Conservation (phyloP, 2,888 invertebrate species). For the Deilephila porcellus region DNA sequence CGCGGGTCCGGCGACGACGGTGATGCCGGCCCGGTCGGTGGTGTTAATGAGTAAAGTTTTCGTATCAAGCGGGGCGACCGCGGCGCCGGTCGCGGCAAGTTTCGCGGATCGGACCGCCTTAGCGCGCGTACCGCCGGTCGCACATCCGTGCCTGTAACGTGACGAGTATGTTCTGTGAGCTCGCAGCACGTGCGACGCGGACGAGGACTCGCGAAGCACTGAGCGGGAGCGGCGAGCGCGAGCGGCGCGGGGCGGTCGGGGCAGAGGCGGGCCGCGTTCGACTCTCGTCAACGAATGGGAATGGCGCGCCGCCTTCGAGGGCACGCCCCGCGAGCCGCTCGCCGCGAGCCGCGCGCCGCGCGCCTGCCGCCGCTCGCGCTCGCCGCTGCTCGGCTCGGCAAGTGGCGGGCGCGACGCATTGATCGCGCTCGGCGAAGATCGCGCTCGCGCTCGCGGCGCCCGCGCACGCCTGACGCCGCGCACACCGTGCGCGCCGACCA, state of each 20-base stretch:
- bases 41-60: not conserved
- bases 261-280: slow-evolving; percentile 58
- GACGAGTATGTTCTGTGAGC: slow-evolving; percentile 57
- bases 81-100: slow-evolving; percentile 32
- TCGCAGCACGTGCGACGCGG: slow-evolving; percentile 63
- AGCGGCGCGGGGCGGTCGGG: slow-evolving; percentile 51
- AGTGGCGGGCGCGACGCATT: slow-evolving; percentile 40
- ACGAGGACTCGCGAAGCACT: slow-evolving; percentile 76
- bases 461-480: slow-evolving; percentile 25
- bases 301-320: slow-evolving; percentile 56
- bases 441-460: slow-evolving; percentile 22
- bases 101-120: slow-evolving; percentile 26
- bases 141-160: slow-evolving; percentile 62
- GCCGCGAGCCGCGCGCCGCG: slow-evolving; percentile 46
- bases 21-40: not conserved
- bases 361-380: slow-evolving; percentile 39
- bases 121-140: slow-evolving; percentile 25
- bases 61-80: not conserved
- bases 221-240: slow-evolving; percentile 51
- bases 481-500: not conserved
- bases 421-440: slow-evolving; percentile 37
- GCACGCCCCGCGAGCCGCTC: slow-evolving; percentile 51
- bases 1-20: slow-evolving; percentile 30
- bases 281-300: slow-evolving; percentile 54
- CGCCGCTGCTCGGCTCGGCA: slow-evolving; percentile 5